Evolutionary conservation across 2,888 invertebrate species (phyloP).

Genomic region (Ceratothoa steindachneri): DNA sequence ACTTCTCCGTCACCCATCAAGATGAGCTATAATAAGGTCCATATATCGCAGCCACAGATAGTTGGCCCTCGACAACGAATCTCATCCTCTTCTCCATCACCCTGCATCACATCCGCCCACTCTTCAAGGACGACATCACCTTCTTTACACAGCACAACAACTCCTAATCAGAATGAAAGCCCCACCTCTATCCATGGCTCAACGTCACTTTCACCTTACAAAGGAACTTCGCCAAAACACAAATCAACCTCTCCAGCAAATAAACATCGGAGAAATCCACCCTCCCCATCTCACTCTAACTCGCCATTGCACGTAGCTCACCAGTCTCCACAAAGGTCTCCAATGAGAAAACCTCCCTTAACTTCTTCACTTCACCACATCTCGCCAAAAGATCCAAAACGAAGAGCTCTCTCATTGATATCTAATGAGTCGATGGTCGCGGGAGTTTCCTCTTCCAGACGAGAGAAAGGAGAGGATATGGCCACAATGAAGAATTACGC

Average conservation of each 20-base stretch:
- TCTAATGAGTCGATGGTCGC: not conserved
- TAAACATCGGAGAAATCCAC: not conserved
- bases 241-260: not conserved
- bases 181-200: not conserved
- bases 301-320: not conserved
- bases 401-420: not conserved
- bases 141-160: slow-evolving; percentile 4
- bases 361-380: not conserved
- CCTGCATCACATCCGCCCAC: not conserved
- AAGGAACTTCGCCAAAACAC: not conserved
- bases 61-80: not conserved
- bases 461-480: not conserved
- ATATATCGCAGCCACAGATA: not conserved
- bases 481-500: not conserved
- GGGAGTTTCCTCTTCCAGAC: not conserved
- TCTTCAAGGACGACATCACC: not conserved
- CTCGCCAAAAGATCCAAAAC: not conserved
- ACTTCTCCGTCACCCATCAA: slow-evolving; percentile 2
- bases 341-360: not conserved
- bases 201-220: slow-evolving; percentile 1
- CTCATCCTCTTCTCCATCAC: not conserved
- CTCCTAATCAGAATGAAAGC: not conserved
- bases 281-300: not conserved
- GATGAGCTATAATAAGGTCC: not conserved
- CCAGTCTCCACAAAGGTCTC: not conserved